phyloP scores from a whole-genome alignment of 92 coral and sea anemone species.

The Zoanthus gigantus region DNA sequence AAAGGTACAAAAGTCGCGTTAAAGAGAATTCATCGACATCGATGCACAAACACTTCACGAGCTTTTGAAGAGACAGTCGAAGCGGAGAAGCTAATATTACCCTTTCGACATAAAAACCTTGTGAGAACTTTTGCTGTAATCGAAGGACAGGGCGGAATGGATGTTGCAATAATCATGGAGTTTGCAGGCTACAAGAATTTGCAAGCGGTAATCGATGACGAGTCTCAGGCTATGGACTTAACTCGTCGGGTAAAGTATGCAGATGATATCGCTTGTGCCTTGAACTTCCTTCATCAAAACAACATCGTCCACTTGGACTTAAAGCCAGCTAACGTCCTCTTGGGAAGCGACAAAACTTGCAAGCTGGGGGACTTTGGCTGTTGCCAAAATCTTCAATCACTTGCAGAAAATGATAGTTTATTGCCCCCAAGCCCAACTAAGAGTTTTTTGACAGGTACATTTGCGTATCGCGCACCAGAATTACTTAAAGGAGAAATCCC shows the following conservation, averaged over 20 bases:
- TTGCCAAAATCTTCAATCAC: slow-evolving; percentile 75
- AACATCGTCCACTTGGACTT: slow-evolving; percentile 87
- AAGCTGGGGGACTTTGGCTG: slow-evolving; percentile 97
- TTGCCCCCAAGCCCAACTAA: slow-evolving; percentile 79
- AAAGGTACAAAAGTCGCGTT: slow-evolving; percentile 81
- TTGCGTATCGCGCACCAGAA: slow-evolving; percentile 94
- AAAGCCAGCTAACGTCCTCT: slow-evolving; percentile 92
- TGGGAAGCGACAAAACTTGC: slow-evolving; percentile 75
- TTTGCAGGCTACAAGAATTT: slow-evolving; percentile 88
- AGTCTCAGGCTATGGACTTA: slow-evolving; percentile 62
- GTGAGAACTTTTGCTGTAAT: slow-evolving; percentile 84
- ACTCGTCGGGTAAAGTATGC: slow-evolving; percentile 76
- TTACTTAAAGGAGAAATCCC: slow-evolving; percentile 89
- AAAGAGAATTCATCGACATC: slow-evolving; percentile 78
- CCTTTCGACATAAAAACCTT: slow-evolving; percentile 78
- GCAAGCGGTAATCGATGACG: slow-evolving; percentile 83
- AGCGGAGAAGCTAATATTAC: slow-evolving; percentile 81
- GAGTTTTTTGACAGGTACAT: slow-evolving; percentile 87
- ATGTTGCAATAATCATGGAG: slow-evolving; percentile 86
- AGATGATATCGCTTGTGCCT: slow-evolving; percentile 78
- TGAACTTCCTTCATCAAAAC: slow-evolving; percentile 78
- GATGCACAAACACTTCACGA: slow-evolving; percentile 73
- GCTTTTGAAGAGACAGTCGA: slow-evolving; percentile 76
- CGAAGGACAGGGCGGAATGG: slow-evolving; percentile 70
- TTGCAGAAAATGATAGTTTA: slow-evolving; percentile 50